These are phyloP conservation scores for Gallinago stenura DNA, from an alignment of 2,797 vertebrate species.

Conservation along the genomic window DNA sequence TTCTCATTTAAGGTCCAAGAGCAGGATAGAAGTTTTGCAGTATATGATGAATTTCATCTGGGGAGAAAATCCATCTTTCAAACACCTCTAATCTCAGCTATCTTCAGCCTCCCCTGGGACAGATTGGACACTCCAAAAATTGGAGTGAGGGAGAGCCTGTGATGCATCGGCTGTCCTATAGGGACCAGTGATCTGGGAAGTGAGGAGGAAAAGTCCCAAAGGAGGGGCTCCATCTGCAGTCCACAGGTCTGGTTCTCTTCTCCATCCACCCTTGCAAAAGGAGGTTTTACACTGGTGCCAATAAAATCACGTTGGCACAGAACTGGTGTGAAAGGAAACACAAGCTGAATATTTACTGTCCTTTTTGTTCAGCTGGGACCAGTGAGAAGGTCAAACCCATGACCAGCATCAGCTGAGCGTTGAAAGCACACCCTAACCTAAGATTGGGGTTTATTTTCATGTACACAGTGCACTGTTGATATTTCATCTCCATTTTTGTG, in stretches of 20 bases:
- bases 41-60: neutral
- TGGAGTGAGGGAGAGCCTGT: neutral
- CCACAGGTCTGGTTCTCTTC: neutral
- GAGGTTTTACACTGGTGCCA: neutral
- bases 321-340: neutral
- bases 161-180: neutral
- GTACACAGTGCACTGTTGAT: slow-evolving; percentile 33
- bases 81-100: neutral
- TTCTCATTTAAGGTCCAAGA: neutral
- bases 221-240: neutral
- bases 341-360: neutral
- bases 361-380: neutral
- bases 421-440: neutral
- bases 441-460: neutral
- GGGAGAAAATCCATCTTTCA: neutral
- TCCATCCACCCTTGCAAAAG: neutral
- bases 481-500: neutral
- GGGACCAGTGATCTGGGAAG: neutral
- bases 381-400: neutral
- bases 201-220: neutral
- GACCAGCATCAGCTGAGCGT: neutral
- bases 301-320: fast-evolving
- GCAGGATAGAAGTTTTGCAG: neutral
- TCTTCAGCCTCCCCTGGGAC: fast-evolving
- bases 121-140: neutral